Percentiles rank a stretch among this genome's conserved stretches.
Evolutionary conservation across 2,113 vertebrate species (phyloP).

Genomic region (Caretta caretta): DNA sequence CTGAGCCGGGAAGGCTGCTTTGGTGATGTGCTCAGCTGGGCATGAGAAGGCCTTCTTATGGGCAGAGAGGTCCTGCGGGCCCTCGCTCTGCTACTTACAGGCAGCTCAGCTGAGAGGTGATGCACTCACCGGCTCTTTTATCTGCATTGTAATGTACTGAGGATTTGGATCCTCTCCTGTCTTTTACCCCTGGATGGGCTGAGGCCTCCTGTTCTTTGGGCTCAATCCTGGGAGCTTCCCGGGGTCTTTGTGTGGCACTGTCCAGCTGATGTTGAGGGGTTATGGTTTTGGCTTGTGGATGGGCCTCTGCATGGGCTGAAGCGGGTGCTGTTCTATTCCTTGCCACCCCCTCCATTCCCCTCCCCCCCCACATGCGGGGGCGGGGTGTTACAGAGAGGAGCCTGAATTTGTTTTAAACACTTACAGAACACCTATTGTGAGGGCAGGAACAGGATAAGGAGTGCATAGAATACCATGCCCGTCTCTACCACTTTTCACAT

Average conservation of each 20-base stretch:
- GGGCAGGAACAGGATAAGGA: background rate
- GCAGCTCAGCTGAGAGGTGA: background rate
- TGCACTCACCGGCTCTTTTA: fast-evolving
- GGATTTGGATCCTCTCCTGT: background rate
- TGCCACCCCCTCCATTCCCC: fast-evolving
- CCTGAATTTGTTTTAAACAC: background rate
- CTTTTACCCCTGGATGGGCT: background rate
- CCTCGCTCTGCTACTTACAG: background rate
- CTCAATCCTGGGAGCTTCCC: background rate
- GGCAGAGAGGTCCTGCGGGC: background rate
- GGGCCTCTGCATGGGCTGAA: background rate
- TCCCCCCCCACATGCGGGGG: background rate
- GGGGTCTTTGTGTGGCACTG: background rate
- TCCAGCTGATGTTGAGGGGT: background rate
- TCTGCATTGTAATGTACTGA: background rate
- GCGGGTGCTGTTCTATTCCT: background rate
- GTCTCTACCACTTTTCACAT: background rate
- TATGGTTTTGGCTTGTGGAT: background rate
- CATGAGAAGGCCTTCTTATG: background rate
- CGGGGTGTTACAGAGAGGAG: background rate
- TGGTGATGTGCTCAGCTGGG: background rate
- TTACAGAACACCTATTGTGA: background rate
- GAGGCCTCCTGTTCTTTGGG: background rate
- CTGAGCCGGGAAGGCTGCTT: fast-evolving
- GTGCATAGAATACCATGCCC: background rate